phyloP scores from a whole-genome alignment of 1,140 invertebrate species.

The Heliothis subflexa region DNA sequence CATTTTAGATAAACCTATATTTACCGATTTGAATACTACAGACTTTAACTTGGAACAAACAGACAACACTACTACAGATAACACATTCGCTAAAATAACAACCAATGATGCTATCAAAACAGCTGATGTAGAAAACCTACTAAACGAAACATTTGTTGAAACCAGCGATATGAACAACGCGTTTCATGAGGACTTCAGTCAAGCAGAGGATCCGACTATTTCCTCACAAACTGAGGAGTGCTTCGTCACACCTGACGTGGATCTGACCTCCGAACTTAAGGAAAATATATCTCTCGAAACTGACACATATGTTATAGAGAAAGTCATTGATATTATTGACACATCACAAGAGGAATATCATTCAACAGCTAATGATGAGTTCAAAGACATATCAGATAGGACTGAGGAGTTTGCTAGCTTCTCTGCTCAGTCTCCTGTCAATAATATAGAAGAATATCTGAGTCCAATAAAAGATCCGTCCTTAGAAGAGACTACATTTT shows the following conservation, averaged over 20 bases:
- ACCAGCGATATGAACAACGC: constrained; percentile 69
- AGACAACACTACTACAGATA: neutral
- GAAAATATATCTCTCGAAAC: constrained; percentile 5
- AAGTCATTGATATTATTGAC: too few relatives aligned
- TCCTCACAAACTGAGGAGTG: constrained; percentile 7
- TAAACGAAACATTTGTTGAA: constrained; percentile 32
- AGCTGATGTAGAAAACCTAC: neutral
- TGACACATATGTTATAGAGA: neutral
- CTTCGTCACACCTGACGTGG: neutral
- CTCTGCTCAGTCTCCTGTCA: neutral
- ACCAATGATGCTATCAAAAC: neutral
- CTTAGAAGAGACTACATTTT: neutral
- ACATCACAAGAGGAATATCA: constrained; percentile 1
- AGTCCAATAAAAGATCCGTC: neutral
- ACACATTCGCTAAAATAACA: neutral
- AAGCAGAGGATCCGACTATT: constrained; percentile 6
- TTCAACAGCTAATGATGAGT: neutral
- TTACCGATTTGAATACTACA: neutral
- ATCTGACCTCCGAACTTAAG: neutral
- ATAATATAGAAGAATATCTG: constrained; percentile 2
- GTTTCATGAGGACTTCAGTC: constrained; percentile 64
- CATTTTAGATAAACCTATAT: neutral
- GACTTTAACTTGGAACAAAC: neutral
- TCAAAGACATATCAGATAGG: neutral
- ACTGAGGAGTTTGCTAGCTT: constrained; percentile 5